Percentiles rank a stretch among this genome's conserved stretches.
These are phyloP conservation scores for Arvicanthis niloticus DNA, from an alignment of 2,113 vertebrate genomes.

Conservation along the genomic window DNA sequence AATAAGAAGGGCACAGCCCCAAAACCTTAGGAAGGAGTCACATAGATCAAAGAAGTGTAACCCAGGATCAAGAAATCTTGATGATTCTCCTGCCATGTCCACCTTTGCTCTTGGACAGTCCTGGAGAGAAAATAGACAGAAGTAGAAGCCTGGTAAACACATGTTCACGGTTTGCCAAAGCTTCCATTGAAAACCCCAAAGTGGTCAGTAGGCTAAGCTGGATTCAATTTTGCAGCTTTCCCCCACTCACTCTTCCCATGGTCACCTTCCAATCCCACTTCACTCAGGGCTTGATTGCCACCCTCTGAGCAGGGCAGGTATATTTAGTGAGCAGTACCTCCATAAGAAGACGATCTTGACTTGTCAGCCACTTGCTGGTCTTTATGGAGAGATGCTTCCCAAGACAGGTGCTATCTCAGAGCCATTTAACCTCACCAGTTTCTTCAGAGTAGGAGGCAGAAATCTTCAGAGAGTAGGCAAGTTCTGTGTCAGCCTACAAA, in stretches of 20 bases:
- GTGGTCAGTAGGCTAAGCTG: not conserved
- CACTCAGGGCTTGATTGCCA: not conserved
- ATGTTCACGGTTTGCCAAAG: not conserved
- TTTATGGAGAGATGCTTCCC: not conserved
- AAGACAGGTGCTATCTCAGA: not conserved
- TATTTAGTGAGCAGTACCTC: not conserved
- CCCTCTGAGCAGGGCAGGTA: not conserved
- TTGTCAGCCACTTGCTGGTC: not conserved
- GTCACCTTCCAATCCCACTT: not conserved
- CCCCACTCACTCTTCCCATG: not conserved
- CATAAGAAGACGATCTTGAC: not conserved
- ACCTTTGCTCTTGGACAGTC: not conserved
- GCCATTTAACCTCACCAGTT: not conserved
- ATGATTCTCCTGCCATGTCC: not conserved
- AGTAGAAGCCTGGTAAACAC: not conserved
- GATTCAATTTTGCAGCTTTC: not conserved
- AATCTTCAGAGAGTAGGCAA: not conserved
- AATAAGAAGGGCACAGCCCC: not conserved
- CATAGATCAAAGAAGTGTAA: not conserved
- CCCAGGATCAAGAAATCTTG: not conserved
- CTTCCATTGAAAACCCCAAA: not conserved
- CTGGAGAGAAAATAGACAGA: not conserved
- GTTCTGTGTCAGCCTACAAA: not conserved
- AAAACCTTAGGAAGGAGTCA: not conserved
- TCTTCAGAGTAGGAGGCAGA: not conserved